Percentiles rank a stretch among this genome's conserved stretches.
Conservation (phyloP, 2,797 vertebrate genomes). For the Aplochiton taeniatus region DNA sequence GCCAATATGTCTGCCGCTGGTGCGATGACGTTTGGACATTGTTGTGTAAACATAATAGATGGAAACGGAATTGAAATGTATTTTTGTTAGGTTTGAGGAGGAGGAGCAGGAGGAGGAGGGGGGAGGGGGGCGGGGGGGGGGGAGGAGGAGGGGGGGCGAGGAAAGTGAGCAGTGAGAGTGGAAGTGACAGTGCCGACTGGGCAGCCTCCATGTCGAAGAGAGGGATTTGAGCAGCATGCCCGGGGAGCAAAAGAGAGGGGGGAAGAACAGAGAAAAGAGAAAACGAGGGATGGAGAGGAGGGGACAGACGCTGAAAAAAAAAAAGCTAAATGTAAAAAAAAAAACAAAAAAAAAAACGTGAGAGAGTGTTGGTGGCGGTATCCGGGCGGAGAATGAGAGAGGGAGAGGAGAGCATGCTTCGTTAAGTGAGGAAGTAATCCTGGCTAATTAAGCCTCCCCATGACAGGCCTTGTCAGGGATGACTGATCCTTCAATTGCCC, state of each 20-base stretch:
- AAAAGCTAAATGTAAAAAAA: slow-evolving; percentile 49
- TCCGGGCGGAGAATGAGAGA: slow-evolving; percentile 68
- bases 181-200: slow-evolving; percentile 47
- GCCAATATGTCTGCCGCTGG: slow-evolving; percentile 11
- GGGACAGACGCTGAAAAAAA: slow-evolving; percentile 15
- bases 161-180: slow-evolving; percentile 1
- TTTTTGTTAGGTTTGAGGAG: no score
- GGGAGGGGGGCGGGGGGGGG: neutral
- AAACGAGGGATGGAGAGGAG: slow-evolving; percentile 35
- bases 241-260: slow-evolving; percentile 1
- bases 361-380: slow-evolving; percentile 52
- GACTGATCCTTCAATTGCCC: slow-evolving; percentile 79
- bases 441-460: slow-evolving; percentile 80
- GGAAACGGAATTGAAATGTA: slow-evolving; percentile 1
- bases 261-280: neutral
- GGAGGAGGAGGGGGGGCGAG: neutral
- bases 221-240: slow-evolving; percentile 55
- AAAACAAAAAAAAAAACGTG: slow-evolving; percentile 59
- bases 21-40: neutral
- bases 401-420: slow-evolving; percentile 62
- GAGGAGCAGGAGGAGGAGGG: neutral
- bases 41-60: neutral
- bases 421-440: slow-evolving; percentile 82
- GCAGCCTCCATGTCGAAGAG: slow-evolving; percentile 55
- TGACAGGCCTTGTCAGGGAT: slow-evolving; percentile 81